Conservation (phyloP, 2,113 vertebrate species). For the Nerophis ophidion region DNA sequence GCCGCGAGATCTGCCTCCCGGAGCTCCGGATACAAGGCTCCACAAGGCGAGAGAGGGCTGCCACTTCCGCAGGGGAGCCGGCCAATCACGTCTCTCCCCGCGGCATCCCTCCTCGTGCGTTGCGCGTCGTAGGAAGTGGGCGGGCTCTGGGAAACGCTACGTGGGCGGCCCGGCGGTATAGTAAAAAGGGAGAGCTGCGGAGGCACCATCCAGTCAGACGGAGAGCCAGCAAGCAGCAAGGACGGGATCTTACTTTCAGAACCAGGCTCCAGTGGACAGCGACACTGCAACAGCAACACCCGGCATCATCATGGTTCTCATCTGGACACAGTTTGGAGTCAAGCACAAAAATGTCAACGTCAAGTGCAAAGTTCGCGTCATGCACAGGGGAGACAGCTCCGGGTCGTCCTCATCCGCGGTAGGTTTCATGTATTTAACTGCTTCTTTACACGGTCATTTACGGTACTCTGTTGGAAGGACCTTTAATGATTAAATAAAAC, state of each 20-base stretch:
- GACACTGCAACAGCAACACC: conserved; percentile 21
- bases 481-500: too few relatives aligned
- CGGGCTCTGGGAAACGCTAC: conserved; percentile 60
- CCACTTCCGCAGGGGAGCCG: conserved; percentile 48
- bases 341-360: conserved; percentile 77
- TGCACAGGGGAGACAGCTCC: conserved; percentile 73
- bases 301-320: conserved; percentile 67
- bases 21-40: conserved; percentile 73
- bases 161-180: conserved; percentile 55
- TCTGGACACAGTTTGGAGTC: conserved; percentile 76
- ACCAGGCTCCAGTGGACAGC: conserved; percentile 53
- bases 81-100: not conserved
- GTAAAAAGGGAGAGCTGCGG: conserved; percentile 37
- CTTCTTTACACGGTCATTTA: too few relatives aligned
- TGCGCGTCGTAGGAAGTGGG: conserved; percentile 49
- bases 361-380: conserved; percentile 73
- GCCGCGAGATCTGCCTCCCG: conserved; percentile 50
- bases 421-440: conserved; percentile 28
- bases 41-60: conserved; percentile 66
- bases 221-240: conserved; percentile 24
- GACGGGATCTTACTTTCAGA: conserved; percentile 38
- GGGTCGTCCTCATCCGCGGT: conserved; percentile 66
- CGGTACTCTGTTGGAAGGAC: too few relatives aligned
- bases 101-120: conserved; percentile 65
- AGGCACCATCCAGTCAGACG: conserved; percentile 41